phyloP scores from a whole-genome alignment of 1,140 invertebrate species.

The Vanessa tameamea region DNA sequence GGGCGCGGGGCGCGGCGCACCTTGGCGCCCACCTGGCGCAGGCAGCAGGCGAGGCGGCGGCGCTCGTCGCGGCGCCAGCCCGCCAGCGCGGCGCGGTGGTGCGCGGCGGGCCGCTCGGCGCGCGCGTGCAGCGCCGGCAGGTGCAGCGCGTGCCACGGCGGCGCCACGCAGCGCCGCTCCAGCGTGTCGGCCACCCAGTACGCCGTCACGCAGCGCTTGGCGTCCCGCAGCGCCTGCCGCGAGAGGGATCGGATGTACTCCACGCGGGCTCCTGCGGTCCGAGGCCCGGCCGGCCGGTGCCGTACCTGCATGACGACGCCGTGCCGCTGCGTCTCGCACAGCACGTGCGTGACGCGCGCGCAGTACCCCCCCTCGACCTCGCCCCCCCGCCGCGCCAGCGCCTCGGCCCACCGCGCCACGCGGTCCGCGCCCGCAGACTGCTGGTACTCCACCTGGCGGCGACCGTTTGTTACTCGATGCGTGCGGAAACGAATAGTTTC shows the following conservation, averaged over 20 bases:
- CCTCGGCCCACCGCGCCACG: constrained; percentile 88
- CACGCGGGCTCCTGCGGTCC: no score
- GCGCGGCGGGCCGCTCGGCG: constrained; percentile 86
- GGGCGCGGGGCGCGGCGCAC: constrained; percentile 62
- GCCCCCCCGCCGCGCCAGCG: constrained; percentile 93
- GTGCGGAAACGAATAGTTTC: no score
- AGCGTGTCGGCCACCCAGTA: constrained; percentile 97
- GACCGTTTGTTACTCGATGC: background rate
- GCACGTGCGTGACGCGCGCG: constrained; percentile 92
- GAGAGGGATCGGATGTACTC: background rate
- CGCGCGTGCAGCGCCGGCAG: constrained; percentile 92
- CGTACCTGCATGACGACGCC: constrained; percentile 90
- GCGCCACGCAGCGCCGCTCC: constrained; percentile 89
- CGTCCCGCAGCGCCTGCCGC: constrained; percentile 86
- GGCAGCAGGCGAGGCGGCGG: constrained; percentile 87
- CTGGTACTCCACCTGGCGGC: constrained; percentile 70
- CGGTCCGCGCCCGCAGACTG: constrained; percentile 82
- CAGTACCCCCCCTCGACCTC: constrained; percentile 93
- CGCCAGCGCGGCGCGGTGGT: constrained; percentile 89
- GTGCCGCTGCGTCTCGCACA: constrained; percentile 94
- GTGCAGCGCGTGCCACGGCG: constrained; percentile 96
- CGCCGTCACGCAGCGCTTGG: constrained; percentile 92
- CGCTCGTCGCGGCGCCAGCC: constrained; percentile 94
- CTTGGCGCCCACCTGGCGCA: constrained; percentile 92
- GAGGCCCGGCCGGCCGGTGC: no score